A percentile compares a stretch with the other conserved stretches of the same genome.
These are phyloP conservation scores for Drosophila varians DNA, from an alignment of 1,140 invertebrate genomes.

Conservation along the genomic window DNA sequence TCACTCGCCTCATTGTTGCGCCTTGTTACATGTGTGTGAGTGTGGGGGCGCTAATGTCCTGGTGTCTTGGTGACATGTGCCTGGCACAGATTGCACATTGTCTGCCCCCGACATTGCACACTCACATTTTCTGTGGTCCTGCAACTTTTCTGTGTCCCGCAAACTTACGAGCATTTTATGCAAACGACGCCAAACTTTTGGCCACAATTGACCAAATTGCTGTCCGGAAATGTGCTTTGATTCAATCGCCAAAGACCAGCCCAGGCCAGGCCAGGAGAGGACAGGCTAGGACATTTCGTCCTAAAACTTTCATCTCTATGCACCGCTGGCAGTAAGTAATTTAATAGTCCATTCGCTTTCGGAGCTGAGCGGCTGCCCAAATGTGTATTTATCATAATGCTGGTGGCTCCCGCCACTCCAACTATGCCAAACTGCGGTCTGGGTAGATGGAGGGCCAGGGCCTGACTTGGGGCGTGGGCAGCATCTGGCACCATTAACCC, in stretches of 20 bases:
- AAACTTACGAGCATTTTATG: slow-evolving; percentile 48
- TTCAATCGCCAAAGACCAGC: slow-evolving; percentile 59
- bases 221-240: slow-evolving; percentile 70
- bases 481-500: slow-evolving; percentile 66
- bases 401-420: slow-evolving; percentile 38
- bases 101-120: slow-evolving; percentile 44
- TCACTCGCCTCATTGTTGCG: slow-evolving; percentile 46
- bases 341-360: slow-evolving; percentile 66
- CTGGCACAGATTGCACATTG: slow-evolving; percentile 76
- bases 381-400: slow-evolving; percentile 80
- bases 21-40: slow-evolving; percentile 29
- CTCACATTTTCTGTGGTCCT: slow-evolving; percentile 58
- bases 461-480: slow-evolving; percentile 13
- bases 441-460: not conserved
- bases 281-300: slow-evolving; percentile 14
- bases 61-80: slow-evolving; percentile 61
- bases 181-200: slow-evolving; percentile 59
- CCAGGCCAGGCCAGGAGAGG: no score
- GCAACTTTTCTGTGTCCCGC: slow-evolving; percentile 13
- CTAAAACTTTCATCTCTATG: slow-evolving; percentile 50
- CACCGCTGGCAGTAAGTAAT: slow-evolving; percentile 44
- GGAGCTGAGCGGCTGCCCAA: slow-evolving; percentile 42
- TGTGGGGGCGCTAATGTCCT: slow-evolving; percentile 18
- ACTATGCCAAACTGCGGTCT: slow-evolving; percentile 17
- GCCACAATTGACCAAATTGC: slow-evolving; percentile 75